Percentiles rank a stretch among this genome's conserved stretches.
Evolutionary conservation across 2,888 invertebrate genomes (phyloP).

Genomic region (Brenthis ino): DNA sequence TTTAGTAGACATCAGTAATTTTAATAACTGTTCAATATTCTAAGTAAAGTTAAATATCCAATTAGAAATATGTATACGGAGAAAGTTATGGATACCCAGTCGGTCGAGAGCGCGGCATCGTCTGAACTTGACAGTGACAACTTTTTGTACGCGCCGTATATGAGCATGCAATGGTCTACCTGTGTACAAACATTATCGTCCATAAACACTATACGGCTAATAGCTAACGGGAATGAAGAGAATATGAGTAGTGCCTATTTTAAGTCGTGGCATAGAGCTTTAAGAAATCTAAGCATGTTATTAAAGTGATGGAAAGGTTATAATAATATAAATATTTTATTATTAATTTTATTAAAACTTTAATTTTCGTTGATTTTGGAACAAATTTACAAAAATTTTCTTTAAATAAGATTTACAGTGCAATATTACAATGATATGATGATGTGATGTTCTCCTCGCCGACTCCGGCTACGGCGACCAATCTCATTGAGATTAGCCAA

Average conservation of each 20-base stretch:
- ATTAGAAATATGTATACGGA: slow-evolving; percentile 22
- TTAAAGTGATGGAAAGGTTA: no score
- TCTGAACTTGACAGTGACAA: slow-evolving; percentile 31
- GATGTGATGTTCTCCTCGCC: no score
- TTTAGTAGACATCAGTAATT: slow-evolving; percentile 3
- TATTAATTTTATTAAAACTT: no score
- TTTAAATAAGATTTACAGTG: no score
- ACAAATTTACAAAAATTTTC: no score
- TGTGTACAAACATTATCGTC: slow-evolving; percentile 30
- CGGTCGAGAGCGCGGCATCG: slow-evolving; percentile 36
- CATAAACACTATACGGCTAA: slow-evolving; percentile 34
- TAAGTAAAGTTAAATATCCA: slow-evolving; percentile 12
- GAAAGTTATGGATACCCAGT: slow-evolving; percentile 34
- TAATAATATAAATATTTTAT: no score
- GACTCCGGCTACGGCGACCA: no score
- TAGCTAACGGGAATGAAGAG: slow-evolving; percentile 20
- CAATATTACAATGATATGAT: no score
- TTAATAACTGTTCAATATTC: slow-evolving; percentile 4
- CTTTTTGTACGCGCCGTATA: slow-evolving; percentile 37
- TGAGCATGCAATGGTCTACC: slow-evolving; percentile 36
- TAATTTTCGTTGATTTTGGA: no score
- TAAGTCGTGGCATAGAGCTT: background rate
- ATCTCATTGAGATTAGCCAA: no score
- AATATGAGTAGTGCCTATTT: background rate
- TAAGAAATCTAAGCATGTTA: background rate